Percentiles rank a stretch among this genome's conserved stretches.
phyloP scores from a whole-genome alignment of 2,113 vertebrate species.

The Charina bottae region DNA sequence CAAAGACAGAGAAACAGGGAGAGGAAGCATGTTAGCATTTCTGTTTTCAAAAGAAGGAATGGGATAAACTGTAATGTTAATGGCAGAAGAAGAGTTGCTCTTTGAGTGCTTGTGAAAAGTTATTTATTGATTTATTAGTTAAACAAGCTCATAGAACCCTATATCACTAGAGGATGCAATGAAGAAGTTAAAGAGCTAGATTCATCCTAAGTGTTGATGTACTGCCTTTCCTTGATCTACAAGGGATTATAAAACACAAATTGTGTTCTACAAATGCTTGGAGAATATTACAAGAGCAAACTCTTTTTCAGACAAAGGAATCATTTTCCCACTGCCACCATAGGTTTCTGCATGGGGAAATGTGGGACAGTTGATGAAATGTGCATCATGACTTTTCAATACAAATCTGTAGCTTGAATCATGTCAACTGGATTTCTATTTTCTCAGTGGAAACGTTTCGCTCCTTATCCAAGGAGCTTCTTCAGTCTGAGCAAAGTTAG shows the following conservation, averaged over 20 bases:
- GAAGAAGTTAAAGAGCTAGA: neutral
- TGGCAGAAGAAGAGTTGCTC: neutral
- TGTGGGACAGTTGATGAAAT: neutral
- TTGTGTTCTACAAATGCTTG: neutral
- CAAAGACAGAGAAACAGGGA: neutral
- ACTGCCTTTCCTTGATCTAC: neutral
- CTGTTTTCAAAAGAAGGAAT: neutral
- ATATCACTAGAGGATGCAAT: neutral
- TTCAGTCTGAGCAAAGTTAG: too few species aligned
- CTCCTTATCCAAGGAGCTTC: too few species aligned
- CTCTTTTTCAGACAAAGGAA: neutral
- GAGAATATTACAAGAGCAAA: neutral
- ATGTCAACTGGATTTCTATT: too few species aligned
- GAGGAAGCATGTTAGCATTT: neutral
- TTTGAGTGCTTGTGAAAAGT: too few species aligned
- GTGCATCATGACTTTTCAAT: neutral
- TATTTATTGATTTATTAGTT: too few species aligned
- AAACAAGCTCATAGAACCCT: neutral
- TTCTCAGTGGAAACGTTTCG: too few species aligned
- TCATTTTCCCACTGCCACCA: neutral
- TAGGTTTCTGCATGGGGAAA: neutral
- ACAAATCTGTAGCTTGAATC: too few species aligned
- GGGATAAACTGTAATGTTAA: neutral
- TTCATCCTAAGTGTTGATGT: neutral
- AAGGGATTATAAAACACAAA: neutral